These are phyloP conservation scores for Platyscapa corneri DNA, from an alignment of 1,140 invertebrate genomes.

Conservation along the genomic window DNA sequence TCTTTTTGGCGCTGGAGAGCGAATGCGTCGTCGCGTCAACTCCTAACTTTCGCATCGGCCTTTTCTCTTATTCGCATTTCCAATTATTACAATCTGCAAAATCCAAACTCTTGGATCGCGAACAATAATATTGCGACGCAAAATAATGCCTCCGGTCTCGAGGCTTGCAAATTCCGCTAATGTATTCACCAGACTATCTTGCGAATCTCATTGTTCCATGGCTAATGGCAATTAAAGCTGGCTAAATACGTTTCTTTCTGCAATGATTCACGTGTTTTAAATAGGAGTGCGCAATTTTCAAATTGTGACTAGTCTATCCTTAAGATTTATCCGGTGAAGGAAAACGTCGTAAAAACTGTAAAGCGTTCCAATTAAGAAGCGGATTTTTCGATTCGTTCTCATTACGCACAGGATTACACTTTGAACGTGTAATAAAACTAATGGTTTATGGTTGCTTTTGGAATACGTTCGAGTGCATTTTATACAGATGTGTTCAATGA, in stretches of 20 bases:
- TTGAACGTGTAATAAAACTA: no score
- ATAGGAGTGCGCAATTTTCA: neutral
- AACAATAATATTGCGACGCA: constrained; percentile 2
- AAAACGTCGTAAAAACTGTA: neutral
- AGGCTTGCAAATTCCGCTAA: neutral
- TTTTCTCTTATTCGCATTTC: no score
- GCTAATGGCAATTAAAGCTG: neutral
- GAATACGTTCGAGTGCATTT: neutral
- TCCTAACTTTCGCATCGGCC: no score
- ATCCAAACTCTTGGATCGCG: neutral
- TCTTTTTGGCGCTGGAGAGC: no score
- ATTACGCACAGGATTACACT: no score
- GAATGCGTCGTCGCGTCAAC: no score
- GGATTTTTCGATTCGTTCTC: no score
- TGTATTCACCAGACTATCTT: neutral
- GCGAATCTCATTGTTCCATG: neutral
- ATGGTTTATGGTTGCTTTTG: no score
- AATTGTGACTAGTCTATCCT: neutral
- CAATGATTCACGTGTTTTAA: neutral
- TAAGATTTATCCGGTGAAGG: neutral
- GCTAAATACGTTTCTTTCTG: neutral
- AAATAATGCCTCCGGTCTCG: neutral
- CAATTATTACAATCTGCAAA: neutral
- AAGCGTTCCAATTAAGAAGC: neutral
- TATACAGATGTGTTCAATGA: neutral